phyloP scores from a whole-genome alignment of 2,113 vertebrate species.

The Neopipo cinnamomea region DNA sequence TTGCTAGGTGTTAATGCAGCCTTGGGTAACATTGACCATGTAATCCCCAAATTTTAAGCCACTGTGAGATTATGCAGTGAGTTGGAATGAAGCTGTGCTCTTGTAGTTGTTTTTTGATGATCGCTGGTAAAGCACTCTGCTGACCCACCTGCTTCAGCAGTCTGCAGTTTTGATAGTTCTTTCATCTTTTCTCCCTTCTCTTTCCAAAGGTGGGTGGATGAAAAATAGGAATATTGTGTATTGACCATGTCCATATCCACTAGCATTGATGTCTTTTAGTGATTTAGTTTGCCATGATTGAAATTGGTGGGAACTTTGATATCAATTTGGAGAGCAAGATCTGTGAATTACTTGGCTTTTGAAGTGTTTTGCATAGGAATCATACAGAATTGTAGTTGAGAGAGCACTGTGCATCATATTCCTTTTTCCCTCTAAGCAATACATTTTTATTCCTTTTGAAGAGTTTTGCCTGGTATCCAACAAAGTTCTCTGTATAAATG shows the following conservation, averaged over 20 bases:
- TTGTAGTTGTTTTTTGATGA: not conserved
- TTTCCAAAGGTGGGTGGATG: not conserved
- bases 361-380: constrained; percentile 40
- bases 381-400: not conserved
- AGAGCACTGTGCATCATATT: not conserved
- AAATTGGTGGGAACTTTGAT: not conserved
- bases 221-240: not conserved
- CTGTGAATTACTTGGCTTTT: constrained; percentile 35
- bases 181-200: not conserved
- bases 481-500: not conserved
- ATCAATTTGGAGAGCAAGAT: not conserved
- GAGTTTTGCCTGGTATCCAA: not conserved
- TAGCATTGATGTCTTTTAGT: not conserved
- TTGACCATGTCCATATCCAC: not conserved
- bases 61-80: not conserved
- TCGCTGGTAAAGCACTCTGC: not conserved
- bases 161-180: not conserved
- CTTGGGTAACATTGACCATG: not conserved
- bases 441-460: constrained; percentile 38
- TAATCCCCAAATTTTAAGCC: not conserved
- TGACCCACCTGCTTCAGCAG: not conserved
- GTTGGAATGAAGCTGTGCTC: not conserved
- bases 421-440: not conserved
- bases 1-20: not conserved
- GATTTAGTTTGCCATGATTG: not conserved